Conservation (phyloP, 2,888 invertebrate genomes). For the Ophraella communa region DNA sequence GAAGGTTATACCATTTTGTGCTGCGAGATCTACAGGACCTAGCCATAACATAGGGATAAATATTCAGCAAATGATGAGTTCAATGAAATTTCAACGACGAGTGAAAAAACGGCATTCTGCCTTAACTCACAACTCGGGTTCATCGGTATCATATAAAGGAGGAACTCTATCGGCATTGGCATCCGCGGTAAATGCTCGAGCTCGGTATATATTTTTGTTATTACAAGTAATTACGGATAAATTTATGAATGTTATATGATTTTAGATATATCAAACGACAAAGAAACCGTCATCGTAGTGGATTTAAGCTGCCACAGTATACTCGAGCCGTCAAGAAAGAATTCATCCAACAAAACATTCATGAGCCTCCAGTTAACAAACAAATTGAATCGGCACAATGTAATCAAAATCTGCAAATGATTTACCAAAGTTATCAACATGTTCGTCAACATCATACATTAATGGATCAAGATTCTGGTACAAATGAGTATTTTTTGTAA, state of each 20-base stretch:
- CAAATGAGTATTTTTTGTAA: not conserved
- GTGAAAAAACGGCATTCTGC: not conserved
- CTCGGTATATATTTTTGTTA: not conserved
- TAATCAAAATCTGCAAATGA: not conserved
- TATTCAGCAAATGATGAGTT: constrained; percentile 62
- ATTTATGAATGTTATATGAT: too few species aligned
- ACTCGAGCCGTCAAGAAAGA: not conserved
- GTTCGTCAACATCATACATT: not conserved
- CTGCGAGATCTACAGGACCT: constrained; percentile 66
- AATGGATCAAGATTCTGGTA: not conserved
- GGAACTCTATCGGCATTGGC: not conserved
- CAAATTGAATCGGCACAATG: not conserved
- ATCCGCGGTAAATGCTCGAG: not conserved
- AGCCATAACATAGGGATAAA: constrained; percentile 70
- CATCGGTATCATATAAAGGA: not conserved
- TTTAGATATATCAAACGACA: not conserved
- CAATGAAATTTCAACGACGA: not conserved
- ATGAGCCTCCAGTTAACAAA: not conserved
- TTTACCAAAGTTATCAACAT: not conserved
- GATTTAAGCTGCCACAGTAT: not conserved
- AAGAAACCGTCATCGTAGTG: not conserved
- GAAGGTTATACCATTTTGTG: constrained; percentile 62
- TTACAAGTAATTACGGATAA: not conserved
- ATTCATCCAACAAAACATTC: not conserved
- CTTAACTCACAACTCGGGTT: not conserved